These are phyloP conservation scores for Mythimna loreyi DNA, from an alignment of 2,888 invertebrate species.

Conservation along the genomic window DNA sequence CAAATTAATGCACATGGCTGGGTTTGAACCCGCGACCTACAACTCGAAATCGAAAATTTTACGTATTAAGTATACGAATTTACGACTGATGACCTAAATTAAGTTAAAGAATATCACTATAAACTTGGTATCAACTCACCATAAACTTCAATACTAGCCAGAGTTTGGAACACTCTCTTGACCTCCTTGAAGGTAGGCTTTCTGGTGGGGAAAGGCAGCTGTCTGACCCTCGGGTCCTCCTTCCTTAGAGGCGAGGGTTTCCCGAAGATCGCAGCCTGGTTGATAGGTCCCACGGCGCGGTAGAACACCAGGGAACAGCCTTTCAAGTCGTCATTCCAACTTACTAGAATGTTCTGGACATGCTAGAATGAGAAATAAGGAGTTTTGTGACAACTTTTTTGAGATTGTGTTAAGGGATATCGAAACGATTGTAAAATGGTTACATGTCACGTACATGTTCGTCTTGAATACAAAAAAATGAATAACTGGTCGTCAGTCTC, in stretches of 20 bases:
- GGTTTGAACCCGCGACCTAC: too few relatives aligned
- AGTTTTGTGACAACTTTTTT: background rate
- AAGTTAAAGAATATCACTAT: background rate
- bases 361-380: slow-evolving; percentile 89
- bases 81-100: background rate
- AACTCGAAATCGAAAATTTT: too few relatives aligned
- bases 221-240: slow-evolving; percentile 92
- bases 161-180: slow-evolving; percentile 93
- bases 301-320: slow-evolving; percentile 94
- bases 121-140: slow-evolving; percentile 83
- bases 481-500: too few relatives aligned
- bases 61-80: background rate
- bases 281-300: slow-evolving; percentile 94
- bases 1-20: too few relatives aligned
- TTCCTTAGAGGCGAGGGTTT: slow-evolving; percentile 93
- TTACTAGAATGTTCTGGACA: slow-evolving; percentile 93
- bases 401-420: too few relatives aligned
- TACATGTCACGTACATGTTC: too few relatives aligned
- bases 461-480: too few relatives aligned
- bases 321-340: slow-evolving; percentile 93
- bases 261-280: slow-evolving; percentile 94
- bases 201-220: slow-evolving; percentile 95
- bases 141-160: slow-evolving; percentile 93
- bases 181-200: slow-evolving; percentile 96
- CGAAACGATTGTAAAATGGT: too few relatives aligned